phyloP scores from a whole-genome alignment of 1,140 invertebrate species.

The Leptinotarsa lineolata region DNA sequence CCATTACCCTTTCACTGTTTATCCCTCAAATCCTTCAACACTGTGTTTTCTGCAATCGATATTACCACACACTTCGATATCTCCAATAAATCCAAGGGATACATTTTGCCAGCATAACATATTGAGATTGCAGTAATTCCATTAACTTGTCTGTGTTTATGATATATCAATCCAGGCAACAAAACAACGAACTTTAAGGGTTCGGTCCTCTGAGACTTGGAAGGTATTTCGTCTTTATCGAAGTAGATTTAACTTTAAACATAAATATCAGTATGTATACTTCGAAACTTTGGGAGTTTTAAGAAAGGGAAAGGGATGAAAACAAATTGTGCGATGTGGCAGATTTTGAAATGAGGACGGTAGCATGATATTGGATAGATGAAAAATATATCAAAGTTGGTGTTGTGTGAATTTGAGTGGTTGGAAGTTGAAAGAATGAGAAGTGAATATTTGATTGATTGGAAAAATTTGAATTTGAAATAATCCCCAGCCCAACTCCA shows the following conservation, averaged over 20 bases:
- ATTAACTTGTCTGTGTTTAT: not conserved
- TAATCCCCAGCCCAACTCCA: too few relatives aligned
- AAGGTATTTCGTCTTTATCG: not conserved
- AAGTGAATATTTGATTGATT: too few relatives aligned
- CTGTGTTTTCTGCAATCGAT: too few relatives aligned
- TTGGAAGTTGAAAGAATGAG: too few relatives aligned
- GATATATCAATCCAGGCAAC: not conserved
- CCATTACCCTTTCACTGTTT: too few relatives aligned
- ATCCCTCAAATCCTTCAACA: too few relatives aligned
- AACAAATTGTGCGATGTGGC: not conserved
- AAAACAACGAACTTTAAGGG: constrained; percentile 1
- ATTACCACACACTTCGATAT: not conserved
- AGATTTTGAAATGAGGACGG: not conserved
- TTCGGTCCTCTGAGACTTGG: not conserved
- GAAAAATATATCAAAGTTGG: not conserved
- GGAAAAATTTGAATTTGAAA: too few relatives aligned
- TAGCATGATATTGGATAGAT: not conserved
- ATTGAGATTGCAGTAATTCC: constrained; percentile 2
- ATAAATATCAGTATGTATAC: constrained; percentile 1
- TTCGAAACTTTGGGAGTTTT: not conserved
- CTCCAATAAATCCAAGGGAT: not conserved
- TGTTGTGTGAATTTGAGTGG: not conserved
- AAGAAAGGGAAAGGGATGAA: not conserved
- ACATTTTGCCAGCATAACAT: not conserved
- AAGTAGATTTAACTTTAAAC: not conserved